These are phyloP conservation scores for Thunnus thynnus DNA, from an alignment of 2,113 vertebrate genomes.

Conservation along the genomic window DNA sequence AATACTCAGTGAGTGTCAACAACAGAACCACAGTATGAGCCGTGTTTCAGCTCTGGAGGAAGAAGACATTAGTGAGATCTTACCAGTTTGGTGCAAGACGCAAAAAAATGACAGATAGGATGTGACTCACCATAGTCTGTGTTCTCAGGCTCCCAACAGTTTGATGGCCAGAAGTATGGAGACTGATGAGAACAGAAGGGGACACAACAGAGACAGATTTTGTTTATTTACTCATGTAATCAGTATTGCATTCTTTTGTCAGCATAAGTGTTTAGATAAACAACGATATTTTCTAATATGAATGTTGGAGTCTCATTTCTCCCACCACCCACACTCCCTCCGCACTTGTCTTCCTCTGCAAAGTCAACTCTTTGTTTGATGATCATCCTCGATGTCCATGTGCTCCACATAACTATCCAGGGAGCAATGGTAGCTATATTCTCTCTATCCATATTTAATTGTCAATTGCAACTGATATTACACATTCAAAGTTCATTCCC, in stretches of 20 bases:
- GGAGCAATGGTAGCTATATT: constrained; percentile 43
- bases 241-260: neutral
- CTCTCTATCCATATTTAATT: constrained; percentile 71
- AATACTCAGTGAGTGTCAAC: constrained; percentile 54
- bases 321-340: neutral
- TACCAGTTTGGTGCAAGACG: constrained; percentile 10
- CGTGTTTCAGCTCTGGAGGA: constrained; percentile 37
- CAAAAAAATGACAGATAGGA: constrained; percentile 24
- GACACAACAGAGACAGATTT: constrained; percentile 15
- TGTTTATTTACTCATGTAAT: constrained; percentile 30
- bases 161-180: constrained; percentile 97
- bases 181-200: constrained; percentile 85
- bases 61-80: constrained; percentile 33
- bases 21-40: constrained; percentile 44
- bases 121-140: constrained; percentile 94
- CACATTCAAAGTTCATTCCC: constrained; percentile 72
- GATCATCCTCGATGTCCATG: constrained; percentile 37
- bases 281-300: neutral
- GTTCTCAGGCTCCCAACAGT: constrained; percentile 99
- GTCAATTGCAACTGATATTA: constrained; percentile 69
- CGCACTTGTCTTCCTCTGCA: neutral
- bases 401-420: constrained; percentile 19
- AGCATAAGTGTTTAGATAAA: neutral
- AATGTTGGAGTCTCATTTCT: constrained; percentile 5
- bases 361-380: constrained; percentile 39